phyloP scores from a whole-genome alignment of 2,888 invertebrate genomes.

The Tipula confusa region DNA sequence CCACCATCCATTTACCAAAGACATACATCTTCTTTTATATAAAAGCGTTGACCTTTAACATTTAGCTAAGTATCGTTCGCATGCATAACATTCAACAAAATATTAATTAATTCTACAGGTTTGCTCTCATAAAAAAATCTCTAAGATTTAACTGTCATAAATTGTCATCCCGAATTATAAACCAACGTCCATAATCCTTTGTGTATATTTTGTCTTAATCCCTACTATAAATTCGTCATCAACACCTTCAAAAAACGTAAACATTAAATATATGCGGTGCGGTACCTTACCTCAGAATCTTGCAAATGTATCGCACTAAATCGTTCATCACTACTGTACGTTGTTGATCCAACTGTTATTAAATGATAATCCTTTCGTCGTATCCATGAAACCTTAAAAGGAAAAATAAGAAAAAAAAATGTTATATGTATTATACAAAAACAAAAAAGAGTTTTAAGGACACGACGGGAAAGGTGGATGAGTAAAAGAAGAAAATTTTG shows the following conservation, averaged over 20 bases:
- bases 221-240: neutral
- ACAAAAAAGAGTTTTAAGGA: neutral
- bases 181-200: too few species aligned
- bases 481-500: neutral
- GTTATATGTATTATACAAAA: neutral
- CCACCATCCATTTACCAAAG: too few species aligned
- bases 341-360: slow-evolving; percentile 79
- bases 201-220: too few species aligned
- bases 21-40: too few species aligned
- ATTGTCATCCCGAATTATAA: too few species aligned
- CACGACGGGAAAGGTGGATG: neutral
- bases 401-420: slow-evolving; percentile 27
- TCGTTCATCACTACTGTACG: slow-evolving; percentile 84
- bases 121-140: too few species aligned
- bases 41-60: too few species aligned
- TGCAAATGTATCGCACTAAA: slow-evolving; percentile 82
- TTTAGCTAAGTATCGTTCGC: too few species aligned
- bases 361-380: slow-evolving; percentile 79
- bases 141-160: too few species aligned
- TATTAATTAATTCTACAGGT: too few species aligned
- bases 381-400: slow-evolving; percentile 75
- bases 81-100: too few species aligned
- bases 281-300: slow-evolving; percentile 69
- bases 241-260: neutral
- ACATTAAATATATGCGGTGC: neutral